These are phyloP conservation scores for Thunnus albacares DNA, from an alignment of 2,797 vertebrate genomes.

Conservation along the genomic window DNA sequence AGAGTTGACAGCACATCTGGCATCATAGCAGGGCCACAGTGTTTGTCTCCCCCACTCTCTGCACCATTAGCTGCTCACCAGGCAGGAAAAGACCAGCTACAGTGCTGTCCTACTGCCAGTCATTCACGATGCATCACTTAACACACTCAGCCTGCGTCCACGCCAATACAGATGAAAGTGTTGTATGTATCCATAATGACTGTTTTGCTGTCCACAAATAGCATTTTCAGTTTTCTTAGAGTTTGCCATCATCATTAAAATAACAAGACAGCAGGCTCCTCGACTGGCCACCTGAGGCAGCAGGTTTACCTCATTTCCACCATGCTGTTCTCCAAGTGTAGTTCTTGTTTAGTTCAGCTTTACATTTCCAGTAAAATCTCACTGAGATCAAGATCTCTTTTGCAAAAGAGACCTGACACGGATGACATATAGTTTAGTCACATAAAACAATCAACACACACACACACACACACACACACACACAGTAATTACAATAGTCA, in stretches of 20 bases:
- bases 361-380: constrained; percentile 8
- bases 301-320: not conserved
- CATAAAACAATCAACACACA: not conserved
- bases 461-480: not conserved
- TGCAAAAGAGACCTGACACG: not conserved
- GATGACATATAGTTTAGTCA: not conserved
- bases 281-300: not conserved
- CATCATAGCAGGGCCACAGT: constrained; percentile 64
- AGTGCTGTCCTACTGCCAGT: constrained; percentile 63
- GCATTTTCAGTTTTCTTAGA: not conserved
- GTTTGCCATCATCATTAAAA: constrained; percentile 20
- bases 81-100: constrained; percentile 76
- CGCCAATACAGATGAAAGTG: constrained; percentile 34
- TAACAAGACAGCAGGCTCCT: not conserved
- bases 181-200: not conserved
- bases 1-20: constrained; percentile 83
- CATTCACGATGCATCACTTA: constrained; percentile 70
- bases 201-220: constrained; percentile 1
- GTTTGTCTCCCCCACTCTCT: constrained; percentile 75
- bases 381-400: not conserved
- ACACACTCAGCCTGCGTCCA: constrained; percentile 32
- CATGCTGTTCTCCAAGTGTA: not conserved
- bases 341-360: constrained; percentile 3
- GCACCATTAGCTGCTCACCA: constrained; percentile 83
- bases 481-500: not conserved